Base-by-base conservation (phyloP, 53 echinoderm and acorn worm genomes). In the Stichopus horrens region DNA sequence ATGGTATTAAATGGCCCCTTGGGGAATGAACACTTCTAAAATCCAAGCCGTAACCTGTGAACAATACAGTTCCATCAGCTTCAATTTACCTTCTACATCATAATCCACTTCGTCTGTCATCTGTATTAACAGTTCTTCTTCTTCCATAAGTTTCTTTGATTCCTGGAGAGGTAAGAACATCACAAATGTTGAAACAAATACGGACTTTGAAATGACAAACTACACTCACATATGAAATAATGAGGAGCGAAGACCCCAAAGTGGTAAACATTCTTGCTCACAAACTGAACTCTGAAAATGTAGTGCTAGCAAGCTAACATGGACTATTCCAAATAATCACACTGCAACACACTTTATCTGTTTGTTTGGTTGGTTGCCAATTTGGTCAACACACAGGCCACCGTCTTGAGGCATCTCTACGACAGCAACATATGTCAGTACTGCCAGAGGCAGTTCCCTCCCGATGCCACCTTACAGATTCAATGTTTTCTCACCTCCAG, bases 81-180 rank as follows among this genome's bases (percentile, higher is more conserved):
- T 37, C 37, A 37, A 37, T 74, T 76, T 74, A 98, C 99, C 99
- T 92, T 98, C 99, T 37, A 98, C 94, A 92, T 98, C 99, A 51
- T 98, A 98, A 85, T 98, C 99, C 37, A 98, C 99, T 91, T 98
- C 99, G 88, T 98, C 96, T 13, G 96, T 96, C 96, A 98, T 94
- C 65, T 93, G 90, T 5, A 98, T 78, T 65, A 98, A 88, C 51
- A 90, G 71, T 77, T 86, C 94, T 71, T 98, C 99, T 74, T 98
- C 99, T 8, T 91, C 92, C 82, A 94, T 68, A 23, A 98, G 89
- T 73, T 90, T 90, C 92, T 93, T 93, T 16, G 92, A 93, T 88
- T 98, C 99, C 96, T 96, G 16, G 7, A 63, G 16, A 13, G 14
- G 16, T 63, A 10, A 63, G 16, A 63, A 63, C 16, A 63, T 16